Evolutionary conservation across 2,888 invertebrate genomes (phyloP), one percentile per base, ranked within the genome.

Genomic region (Allophyes oxyacanthae): DNA sequence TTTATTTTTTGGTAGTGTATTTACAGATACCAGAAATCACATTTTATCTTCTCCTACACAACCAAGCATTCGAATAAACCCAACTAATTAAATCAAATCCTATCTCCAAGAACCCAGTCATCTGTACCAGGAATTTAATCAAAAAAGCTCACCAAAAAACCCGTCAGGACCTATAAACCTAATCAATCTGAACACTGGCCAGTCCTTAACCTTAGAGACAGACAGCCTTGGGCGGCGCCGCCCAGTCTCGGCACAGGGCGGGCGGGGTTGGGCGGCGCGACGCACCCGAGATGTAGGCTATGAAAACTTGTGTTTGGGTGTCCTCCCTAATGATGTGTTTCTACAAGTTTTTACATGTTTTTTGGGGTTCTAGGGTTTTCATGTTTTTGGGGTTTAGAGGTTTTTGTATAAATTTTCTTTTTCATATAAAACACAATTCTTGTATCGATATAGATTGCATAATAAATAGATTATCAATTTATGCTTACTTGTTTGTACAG

Each of bases 171-270:
- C 64, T 73, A 70, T 72, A 71, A 51, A 58, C 64, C 58, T 62
- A 72, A 81, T 84, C 78, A 81, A 80, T 80, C 77, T 75, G 74
- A 59, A 65, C 64, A 62, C 70, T 57, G 70, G 64, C 59, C 72
- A 85, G 88, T 82, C 86, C 85, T 87, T 88, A 87, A 88, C 87
- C 87, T 85, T 82, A 78, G 65, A 44, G 37, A 6, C 56, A 91
- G 90, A 91, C 91, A 90, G 81, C 91, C 91, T 91, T 91, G 90
- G 75, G 28, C 10, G 88, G 88, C 88, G 87, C 88, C 88, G 73
- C 53, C 61, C 64, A 49, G 88, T 86, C 88, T 87, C 68, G 68
- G 66, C 66, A 51, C 67, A 57, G 46, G 72, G 70, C 70, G 68
- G 60, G 59, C 50, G 52, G 60, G 51, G 53, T 59, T 52, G 45